These are phyloP conservation scores for Spea multiplicata DNA, from an alignment of 2,113 vertebrate genomes.

Conservation along the genomic window DNA sequence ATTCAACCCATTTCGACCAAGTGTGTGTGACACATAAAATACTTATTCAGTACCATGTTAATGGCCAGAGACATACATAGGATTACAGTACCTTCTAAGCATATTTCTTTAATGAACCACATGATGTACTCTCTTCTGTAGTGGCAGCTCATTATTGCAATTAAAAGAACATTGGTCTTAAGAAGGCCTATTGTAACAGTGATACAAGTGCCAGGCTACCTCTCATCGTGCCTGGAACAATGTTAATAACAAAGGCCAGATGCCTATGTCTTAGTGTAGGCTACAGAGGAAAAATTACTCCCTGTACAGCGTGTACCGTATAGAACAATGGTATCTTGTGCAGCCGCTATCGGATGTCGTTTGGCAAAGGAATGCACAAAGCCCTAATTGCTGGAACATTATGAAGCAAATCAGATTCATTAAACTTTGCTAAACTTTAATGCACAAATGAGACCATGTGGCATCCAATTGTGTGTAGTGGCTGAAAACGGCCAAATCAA, in stretches of 20 bases:
- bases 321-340: neutral
- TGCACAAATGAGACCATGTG: no score
- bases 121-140: neutral
- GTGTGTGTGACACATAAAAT: no score
- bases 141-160: neutral
- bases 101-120: no score
- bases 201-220: neutral
- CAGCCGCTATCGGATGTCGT: neutral
- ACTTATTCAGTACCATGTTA: no score
- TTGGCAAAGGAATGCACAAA: neutral
- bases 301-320: conserved; percentile 1
- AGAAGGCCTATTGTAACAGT: neutral
- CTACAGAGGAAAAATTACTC: neutral
- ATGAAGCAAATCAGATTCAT: neutral
- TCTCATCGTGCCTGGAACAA: neutral
- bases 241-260: neutral
- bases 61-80: no score
- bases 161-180: conserved; percentile 5
- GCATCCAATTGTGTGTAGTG: no score
- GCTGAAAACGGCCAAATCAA: no score
- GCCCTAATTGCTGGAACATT: neutral
- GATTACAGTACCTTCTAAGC: no score
- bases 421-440: no score
- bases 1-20: no score
- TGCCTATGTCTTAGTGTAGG: conserved; percentile 6